Evolutionary conservation across 2,888 invertebrate species (phyloP), one percentile per base, ranked within the genome.

Genomic region (Omphaloscelis lunosa): DNA sequence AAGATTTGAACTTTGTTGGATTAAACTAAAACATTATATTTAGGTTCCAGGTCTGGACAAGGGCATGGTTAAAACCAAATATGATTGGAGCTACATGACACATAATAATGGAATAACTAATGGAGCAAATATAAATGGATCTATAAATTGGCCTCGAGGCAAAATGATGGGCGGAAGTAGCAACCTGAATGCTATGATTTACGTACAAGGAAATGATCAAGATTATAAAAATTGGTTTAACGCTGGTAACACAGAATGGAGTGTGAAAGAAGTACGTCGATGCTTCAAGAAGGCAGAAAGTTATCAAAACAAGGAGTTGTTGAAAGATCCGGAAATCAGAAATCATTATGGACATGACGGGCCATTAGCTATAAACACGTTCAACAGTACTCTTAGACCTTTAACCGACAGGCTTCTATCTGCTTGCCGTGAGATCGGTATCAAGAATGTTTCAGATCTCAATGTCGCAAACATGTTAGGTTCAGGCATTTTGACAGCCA

Each of bases 71-170:
- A 62, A 97, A 88, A 95, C 91, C 12, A 75, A 85, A 90, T 94
- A 98, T 75, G 98, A 99, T 92, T 99, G 99, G 98, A 97, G 98
- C 90, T 99, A 98, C 92, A 97, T 98, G 92, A 98, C 98, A 0
- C 98, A 98, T 89, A 98, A 98, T 0, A 97, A 98, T 90, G 97
- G 97, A 45, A 97, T 96, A 66, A 97, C 97, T 0, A 98, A 98
- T 91, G 94, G 98, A 89, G 98, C 98, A 97, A 94, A 94, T 61
- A 87, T 90, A 76, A 90, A 92, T 67, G 89, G 91, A 72, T 82
- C 91, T 65, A 92, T 94, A 15, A 86, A 84, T 7, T 97, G 97
- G 97, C 96, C 97, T 12, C 94, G 97, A 76, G 98, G 98, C 0
- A 98, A 97, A 91, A 95, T 97, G 91, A 91, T 97, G 72, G 97